phyloP scores from a whole-genome alignment of 2,113 vertebrate species.

The Daboia siamensis region DNA sequence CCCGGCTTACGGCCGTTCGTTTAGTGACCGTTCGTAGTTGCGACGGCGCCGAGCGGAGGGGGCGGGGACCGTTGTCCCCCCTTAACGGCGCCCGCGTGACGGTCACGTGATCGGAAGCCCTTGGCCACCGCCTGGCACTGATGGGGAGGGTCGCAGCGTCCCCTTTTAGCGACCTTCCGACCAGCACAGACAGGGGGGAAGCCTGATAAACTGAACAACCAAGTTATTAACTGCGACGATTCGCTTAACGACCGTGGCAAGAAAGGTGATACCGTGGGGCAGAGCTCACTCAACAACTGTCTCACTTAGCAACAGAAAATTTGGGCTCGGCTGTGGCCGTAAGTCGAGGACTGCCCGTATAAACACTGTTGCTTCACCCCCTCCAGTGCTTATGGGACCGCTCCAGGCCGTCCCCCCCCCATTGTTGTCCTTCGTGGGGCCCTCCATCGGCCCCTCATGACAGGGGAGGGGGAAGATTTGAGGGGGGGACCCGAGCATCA shows the following conservation, averaged over 20 bases:
- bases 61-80: no score
- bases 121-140: background rate
- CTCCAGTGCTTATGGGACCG: background rate
- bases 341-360: background rate
- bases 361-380: background rate
- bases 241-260: background rate
- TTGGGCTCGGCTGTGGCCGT: background rate
- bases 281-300: background rate
- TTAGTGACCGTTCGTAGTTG: background rate
- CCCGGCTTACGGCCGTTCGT: background rate
- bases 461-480: background rate
- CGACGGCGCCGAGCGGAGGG: background rate
- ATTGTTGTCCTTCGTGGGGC: no score
- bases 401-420: no score
- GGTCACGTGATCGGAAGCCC: background rate
- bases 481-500: background rate
- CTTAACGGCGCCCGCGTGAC: background rate
- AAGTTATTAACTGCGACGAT: background rate
- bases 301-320: background rate
- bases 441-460: no score
- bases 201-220: background rate
- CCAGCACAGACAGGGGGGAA: background rate
- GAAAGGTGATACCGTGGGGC: background rate
- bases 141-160: background rate
- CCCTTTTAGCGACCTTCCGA: background rate